Conservation (phyloP, 2,113 vertebrate genomes). For the Microcebus lehilahytsara region DNA sequence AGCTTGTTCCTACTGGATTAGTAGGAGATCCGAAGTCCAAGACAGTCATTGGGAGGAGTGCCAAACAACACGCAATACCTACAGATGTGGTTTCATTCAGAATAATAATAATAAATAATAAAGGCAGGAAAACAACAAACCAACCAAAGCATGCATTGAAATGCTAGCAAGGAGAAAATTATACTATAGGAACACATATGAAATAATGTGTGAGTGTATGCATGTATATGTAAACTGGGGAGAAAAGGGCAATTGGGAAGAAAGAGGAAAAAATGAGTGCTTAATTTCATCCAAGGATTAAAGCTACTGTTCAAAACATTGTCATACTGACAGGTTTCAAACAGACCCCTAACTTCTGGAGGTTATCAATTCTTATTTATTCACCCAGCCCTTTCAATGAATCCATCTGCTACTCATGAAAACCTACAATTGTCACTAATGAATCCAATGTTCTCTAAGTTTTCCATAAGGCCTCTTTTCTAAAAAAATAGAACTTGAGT, state of each 20-base stretch:
- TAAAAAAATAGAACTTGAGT: conserved; percentile 75
- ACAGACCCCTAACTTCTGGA: conserved; percentile 50
- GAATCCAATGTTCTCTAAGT: conserved; percentile 69
- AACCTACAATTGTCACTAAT: conserved; percentile 33
- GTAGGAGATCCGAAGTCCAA: neutral
- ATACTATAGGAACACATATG: neutral
- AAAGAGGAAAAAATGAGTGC: neutral
- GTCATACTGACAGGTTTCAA: neutral
- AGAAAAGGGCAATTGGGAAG: neutral
- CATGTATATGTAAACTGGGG: neutral
- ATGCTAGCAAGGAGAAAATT: neutral
- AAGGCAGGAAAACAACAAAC: neutral
- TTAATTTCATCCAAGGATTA: neutral
- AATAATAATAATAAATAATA: neutral
- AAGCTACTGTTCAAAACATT: neutral
- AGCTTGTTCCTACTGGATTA: neutral
- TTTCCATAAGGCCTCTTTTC: conserved; percentile 68
- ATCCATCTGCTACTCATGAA: conserved; percentile 58
- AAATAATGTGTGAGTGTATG: neutral
- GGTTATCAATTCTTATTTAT: conserved; percentile 44
- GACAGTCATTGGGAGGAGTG: neutral
- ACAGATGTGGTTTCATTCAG: neutral
- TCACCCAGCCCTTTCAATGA: conserved; percentile 1
- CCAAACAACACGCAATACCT: neutral
- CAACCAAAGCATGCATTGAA: neutral